A percentile compares a stretch with the other conserved stretches of the same genome.
Evolutionary conservation across 1,140 invertebrate genomes (phyloP).

Genomic region (Leptopilina clavipes): DNA sequence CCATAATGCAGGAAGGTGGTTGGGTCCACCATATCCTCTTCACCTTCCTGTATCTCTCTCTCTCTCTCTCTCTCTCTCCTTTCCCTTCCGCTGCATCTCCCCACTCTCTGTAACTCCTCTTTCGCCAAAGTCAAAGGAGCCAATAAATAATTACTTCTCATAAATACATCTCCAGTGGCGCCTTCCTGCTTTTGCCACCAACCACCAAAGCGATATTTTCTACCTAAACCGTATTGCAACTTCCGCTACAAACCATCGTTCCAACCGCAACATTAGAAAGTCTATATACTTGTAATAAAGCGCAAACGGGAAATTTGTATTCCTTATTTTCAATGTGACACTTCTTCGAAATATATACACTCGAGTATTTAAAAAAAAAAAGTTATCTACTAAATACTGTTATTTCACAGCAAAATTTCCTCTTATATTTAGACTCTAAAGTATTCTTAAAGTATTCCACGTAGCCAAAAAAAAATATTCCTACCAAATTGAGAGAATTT

Average conservation of each 20-base stretch:
- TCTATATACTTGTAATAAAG: neutral
- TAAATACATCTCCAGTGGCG: constrained; percentile 26
- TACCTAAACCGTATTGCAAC: neutral
- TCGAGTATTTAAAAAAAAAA: no score
- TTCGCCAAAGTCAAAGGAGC: constrained; percentile 29
- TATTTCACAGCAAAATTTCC: no score
- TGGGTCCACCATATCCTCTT: constrained; percentile 18
- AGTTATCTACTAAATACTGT: no score
- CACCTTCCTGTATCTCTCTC: constrained; percentile 15
- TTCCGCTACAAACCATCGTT: constrained; percentile 3
- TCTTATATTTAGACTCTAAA: no score
- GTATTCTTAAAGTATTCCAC: no score
- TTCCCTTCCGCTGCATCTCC: neutral
- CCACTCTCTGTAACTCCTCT: neutral
- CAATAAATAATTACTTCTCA: constrained; percentile 34
- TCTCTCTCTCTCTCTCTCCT: neutral
- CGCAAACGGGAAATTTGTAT: no score
- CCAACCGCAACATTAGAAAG: neutral
- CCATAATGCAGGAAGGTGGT: constrained; percentile 29
- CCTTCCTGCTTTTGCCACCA: constrained; percentile 27
- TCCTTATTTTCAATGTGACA: no score
- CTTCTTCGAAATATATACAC: no score
- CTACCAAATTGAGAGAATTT: no score
- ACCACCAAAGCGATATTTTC: neutral
- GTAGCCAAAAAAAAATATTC: no score